phyloP scores from a whole-genome alignment of 2,797 vertebrate species.

The Silurus aristotelis region DNA sequence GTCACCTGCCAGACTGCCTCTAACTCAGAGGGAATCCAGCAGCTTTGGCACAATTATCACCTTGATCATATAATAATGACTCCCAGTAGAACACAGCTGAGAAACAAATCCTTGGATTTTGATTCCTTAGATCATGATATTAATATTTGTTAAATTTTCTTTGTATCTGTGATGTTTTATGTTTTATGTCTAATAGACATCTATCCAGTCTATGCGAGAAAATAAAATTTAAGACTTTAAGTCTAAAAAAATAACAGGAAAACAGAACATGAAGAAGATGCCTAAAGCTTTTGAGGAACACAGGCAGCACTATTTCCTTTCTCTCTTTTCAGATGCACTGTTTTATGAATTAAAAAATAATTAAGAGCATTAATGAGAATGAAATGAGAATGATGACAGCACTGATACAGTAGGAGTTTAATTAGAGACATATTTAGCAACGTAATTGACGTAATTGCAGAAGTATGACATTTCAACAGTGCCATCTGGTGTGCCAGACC shows the following conservation, averaged over 20 bases:
- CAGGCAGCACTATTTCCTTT: no score
- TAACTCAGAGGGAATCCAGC: conserved; percentile 26
- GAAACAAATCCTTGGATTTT: neutral
- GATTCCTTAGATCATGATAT: neutral
- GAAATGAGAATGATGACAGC: neutral
- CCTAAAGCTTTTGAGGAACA: neutral
- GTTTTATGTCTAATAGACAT: neutral
- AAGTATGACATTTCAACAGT: neutral
- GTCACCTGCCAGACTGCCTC: conserved; percentile 52
- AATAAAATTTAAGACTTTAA: neutral
- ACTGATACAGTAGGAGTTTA: neutral
- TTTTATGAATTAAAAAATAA: neutral
- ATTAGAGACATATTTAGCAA: neutral
- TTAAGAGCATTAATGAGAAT: neutral
- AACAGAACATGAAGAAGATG: neutral
- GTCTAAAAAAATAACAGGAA: neutral
- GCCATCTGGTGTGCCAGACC: neutral
- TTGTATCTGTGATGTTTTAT: neutral
- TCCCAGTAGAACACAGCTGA: conserved; percentile 22
- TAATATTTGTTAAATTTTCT: neutral
- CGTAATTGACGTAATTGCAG: neutral
- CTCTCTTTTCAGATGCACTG: neutral
- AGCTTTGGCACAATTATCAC: conserved; percentile 45
- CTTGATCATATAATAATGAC: conserved; percentile 37
- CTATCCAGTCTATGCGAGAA: neutral